Base-by-base conservation (phyloP, 2,113 vertebrate species). In the Cercopithecus mona region DNA sequence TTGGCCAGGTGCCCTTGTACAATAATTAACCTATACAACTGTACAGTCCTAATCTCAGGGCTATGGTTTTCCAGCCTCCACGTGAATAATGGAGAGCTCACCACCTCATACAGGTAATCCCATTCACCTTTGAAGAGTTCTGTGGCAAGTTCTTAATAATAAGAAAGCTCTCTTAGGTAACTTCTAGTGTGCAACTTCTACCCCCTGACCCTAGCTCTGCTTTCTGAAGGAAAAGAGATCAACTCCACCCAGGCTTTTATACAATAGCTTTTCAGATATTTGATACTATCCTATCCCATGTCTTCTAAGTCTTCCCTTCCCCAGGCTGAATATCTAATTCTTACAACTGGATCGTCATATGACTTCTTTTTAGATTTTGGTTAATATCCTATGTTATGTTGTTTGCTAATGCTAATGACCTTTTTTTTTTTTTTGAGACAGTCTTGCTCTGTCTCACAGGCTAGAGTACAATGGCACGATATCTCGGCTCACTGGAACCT, bases 341-440 rank as follows among this genome's bases (percentile, higher is more conserved):
- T 85, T 94, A 68, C 2, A 59, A 73, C 8, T 61, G 20, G 23
- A 43, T 89, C 52, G 61, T 64, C 40, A 73, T 4, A 40, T 5
- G 38, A 57, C 32, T 84, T 80, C 83, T 83, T 96, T 97, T 30
- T 86, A 89, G 52, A 25, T 78, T 66, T 88, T 88, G 50, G 7
- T 94, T 52, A 85, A 50, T 50, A 94, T 43, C 16, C 5, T 11
- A 14, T 4, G 1, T 90, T 93, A 91, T n/a, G 87, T 89, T 57
- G 35, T 92, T 76, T 88, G 55, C 35, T 80, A 87, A 32, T 79
- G 1, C 80, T 80, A 50, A 50, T 50, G 3, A 50, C 9, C 30
- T 22, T 13, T 13, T 30, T 27, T 27, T 61, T 61, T 61, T 64
- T 30, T 64, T 30, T 13, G 27, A 30, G 27, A 64, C 12, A 14